phyloP scores from a whole-genome alignment of 2,113 vertebrate species.

The Onychostruthus taczanowskii region DNA sequence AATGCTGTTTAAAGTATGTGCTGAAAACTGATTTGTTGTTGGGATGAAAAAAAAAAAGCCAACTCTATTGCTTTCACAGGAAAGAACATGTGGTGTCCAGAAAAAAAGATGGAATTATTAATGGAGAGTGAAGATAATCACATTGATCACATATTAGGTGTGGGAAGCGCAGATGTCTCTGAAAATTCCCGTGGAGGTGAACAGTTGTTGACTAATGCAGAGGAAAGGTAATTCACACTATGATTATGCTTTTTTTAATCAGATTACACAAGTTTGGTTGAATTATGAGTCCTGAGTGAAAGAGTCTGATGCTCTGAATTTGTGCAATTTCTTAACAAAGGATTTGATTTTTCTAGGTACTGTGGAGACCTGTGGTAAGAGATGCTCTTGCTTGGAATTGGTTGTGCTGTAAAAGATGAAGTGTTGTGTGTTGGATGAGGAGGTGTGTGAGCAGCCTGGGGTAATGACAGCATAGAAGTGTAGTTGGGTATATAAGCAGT shows the following conservation, averaged over 20 bases:
- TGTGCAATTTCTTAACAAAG: neutral
- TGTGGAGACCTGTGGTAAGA: neutral
- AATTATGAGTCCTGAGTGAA: neutral
- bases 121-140: neutral
- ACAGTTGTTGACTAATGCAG: conserved; percentile 36
- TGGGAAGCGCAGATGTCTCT: neutral
- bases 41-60: neutral
- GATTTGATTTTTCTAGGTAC: neutral
- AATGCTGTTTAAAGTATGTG: neutral
- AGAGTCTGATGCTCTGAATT: neutral
- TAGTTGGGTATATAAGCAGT: neutral
- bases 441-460: neutral
- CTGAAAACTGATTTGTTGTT: neutral
- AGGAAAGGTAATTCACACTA: conserved; percentile 72
- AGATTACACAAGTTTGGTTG: neutral
- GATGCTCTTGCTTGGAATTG: neutral
- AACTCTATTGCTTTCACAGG: conserved; percentile 43
- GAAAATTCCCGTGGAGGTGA: neutral
- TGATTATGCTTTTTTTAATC: neutral
- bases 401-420: neutral
- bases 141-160: neutral
- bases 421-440: neutral
- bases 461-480: neutral
- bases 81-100: conserved; percentile 34
- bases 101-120: conserved; percentile 45